These are phyloP conservation scores for Cepaea nemoralis DNA, from an alignment of 1,140 invertebrate species.

Conservation along the genomic window DNA sequence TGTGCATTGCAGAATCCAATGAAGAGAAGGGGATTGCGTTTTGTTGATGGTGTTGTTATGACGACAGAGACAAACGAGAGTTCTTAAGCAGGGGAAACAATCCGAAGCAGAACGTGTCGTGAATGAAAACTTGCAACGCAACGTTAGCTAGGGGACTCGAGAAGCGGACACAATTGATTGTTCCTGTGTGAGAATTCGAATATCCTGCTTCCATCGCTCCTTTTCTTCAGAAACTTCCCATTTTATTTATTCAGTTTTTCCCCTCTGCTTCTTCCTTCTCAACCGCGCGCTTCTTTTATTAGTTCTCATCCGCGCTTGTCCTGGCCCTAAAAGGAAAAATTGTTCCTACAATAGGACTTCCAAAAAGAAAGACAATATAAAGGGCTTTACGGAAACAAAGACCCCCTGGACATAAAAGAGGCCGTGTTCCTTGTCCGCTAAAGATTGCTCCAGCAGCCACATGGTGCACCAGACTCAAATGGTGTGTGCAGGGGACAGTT, in stretches of 20 bases:
- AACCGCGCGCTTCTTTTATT: background rate
- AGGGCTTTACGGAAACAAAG: background rate
- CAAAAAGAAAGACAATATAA: background rate
- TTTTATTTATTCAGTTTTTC: background rate
- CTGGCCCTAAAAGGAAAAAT: background rate
- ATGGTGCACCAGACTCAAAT: too few relatives aligned
- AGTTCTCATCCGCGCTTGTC: background rate
- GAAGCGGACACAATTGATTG: background rate
- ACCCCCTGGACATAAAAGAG: too few relatives aligned
- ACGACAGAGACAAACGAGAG: background rate
- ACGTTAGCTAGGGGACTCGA: background rate
- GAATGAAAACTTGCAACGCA: background rate
- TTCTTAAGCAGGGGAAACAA: background rate
- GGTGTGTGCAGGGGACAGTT: too few relatives aligned
- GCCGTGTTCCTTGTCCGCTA: too few relatives aligned
- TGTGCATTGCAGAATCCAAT: background rate
- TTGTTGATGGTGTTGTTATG: conserved; percentile 7
- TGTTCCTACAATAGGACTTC: background rate
- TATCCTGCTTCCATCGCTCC: background rate
- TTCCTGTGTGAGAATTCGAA: background rate
- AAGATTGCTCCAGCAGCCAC: too few relatives aligned
- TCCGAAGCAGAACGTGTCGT: background rate
- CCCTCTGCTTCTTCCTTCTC: background rate
- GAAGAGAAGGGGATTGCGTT: background rate
- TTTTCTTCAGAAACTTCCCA: background rate